A percentile compares a stretch with the other conserved stretches of the same genome.
These are phyloP conservation scores for Anguilla pacifica DNA, from an alignment of 2,797 vertebrate species.

Conservation along the genomic window DNA sequence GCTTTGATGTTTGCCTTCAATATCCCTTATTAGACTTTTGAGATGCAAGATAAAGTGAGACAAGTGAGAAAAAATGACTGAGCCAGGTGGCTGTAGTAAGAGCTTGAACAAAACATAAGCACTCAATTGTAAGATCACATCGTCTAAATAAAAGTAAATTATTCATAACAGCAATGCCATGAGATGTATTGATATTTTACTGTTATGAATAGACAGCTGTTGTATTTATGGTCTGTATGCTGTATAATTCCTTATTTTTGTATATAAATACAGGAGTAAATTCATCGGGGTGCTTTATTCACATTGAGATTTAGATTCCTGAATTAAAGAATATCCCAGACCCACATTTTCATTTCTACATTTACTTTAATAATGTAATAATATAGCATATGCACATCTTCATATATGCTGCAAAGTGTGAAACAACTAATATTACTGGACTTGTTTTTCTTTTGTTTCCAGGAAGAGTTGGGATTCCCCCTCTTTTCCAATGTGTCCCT, in stretches of 20 bases:
- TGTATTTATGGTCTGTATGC: neutral
- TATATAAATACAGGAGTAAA: too few species aligned
- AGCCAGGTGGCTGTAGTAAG: neutral
- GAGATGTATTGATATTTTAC: neutral
- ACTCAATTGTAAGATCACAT: neutral
- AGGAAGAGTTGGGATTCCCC: conserved; percentile 1
- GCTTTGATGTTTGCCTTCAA: neutral
- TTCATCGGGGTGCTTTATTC: neutral
- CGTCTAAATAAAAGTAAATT: neutral
- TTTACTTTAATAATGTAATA: neutral
- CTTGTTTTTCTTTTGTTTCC: neutral
- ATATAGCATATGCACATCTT: neutral
- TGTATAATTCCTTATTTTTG: neutral
- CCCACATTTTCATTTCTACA: neutral
- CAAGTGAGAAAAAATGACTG: neutral
- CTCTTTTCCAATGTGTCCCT: conserved; percentile 5
- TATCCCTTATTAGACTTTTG: neutral
- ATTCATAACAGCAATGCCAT: neutral
- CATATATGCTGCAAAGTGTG: neutral
- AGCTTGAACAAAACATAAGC: neutral
- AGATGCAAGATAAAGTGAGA: neutral
- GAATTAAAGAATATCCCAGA: neutral
- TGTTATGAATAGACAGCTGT: neutral
- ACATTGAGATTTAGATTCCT: neutral
- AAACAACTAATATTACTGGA: neutral